Evolutionary conservation across 2,113 vertebrate species (phyloP), one percentile per base, ranked within the genome.

Genomic region (Lates calcarifer): DNA sequence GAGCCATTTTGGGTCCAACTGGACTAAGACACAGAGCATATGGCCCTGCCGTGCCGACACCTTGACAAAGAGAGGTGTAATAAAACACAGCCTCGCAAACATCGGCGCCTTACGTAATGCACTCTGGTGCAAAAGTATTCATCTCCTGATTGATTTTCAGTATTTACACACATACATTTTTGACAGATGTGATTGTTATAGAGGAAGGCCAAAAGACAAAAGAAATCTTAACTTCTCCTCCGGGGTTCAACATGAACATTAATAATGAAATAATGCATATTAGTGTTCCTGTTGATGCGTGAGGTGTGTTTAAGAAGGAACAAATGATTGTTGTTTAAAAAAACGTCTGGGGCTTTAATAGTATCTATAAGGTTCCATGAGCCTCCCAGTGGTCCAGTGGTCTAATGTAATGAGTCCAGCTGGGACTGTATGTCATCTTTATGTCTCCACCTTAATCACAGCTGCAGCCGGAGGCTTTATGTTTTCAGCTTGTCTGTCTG

Each of bases 21-120:
- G 84, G 86, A 87, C 86, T 29, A 65, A 90, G 84, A 82, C 77
- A 67, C 77, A 43, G 68, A 88, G 66, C 89, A 90, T 88, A 89
- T 83, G 90, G 87, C 35, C 83, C 84, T 69, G 81, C 91, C 85
- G 87, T 51, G 87, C 78, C 68, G 41, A 79, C 75, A 67, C 79
- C 24, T 77, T 77, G 81, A 80, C 76, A 82, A 71, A 89, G 45
- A 70, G 69, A 61, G 62, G 17, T 15, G 17, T 62, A 49, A 84
- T 84, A 81, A 86, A 85, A 73, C 75, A 61, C 67, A 53, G 33
- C 15, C 39, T 31, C 61, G 47, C 33, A 66, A 66, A 63, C 58
- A 67, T 28, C 20, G 45, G 58, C 14, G 3, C 5, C 69, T 85
- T 53, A 67, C 8, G 13, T 58, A 65, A 73, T 35, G 57, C 62